Evolutionary conservation across 1,140 invertebrate species (phyloP), one percentile per base, ranked within the genome.

Genomic region (Pseudobourletiella spinata): DNA sequence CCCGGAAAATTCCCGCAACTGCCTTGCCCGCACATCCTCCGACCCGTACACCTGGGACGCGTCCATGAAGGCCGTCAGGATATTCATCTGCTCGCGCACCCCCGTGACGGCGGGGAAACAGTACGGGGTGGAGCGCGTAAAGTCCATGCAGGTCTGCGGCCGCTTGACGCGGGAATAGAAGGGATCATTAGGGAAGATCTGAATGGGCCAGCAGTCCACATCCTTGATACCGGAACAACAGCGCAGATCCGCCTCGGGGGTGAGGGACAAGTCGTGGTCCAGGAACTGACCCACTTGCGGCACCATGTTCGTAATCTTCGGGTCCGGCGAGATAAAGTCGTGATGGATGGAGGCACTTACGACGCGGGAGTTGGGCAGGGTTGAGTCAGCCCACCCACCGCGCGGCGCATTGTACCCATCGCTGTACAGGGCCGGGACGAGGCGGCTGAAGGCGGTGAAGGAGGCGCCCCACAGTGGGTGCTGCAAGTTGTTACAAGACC

Each of bases 301-400:
- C 25, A 67, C 52, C 65, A 67, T 67, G 30, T 67, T 67, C 2
- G 65, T 67, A 51, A 67, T 67, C 30, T 44, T 42, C 16, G 46
- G 42, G 26, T 67, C 88, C 15, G 89, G 89, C 72, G 92, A 89
- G 74, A 93, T 88, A 71, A 92, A 89, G 77, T 93, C 90, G 3
- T 88, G 86, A 75, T 95, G 91, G 79, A 93, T 87, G 6, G 87
- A 88, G 16, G 87, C 80, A 2, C 89, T 92, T 2, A 95, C 88
- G n/a, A 90, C 79, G 46, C 91, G 80, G 0, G 90, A 84, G 48
- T 85, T 77, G 0, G 91, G 91, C 54, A 95, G 73, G 82, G 82
- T 32, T 83, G 77, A 18, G 85, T 83, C 32, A 88, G 84, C 63
- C 88, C 82, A 16, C 89, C 65, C 24, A 24, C 65, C 65, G 25